Percentiles rank a stretch among this genome's conserved stretches.
Evolutionary conservation across 2,113 vertebrate genomes (phyloP).

Genomic region (Ailuropoda melanoleuca): DNA sequence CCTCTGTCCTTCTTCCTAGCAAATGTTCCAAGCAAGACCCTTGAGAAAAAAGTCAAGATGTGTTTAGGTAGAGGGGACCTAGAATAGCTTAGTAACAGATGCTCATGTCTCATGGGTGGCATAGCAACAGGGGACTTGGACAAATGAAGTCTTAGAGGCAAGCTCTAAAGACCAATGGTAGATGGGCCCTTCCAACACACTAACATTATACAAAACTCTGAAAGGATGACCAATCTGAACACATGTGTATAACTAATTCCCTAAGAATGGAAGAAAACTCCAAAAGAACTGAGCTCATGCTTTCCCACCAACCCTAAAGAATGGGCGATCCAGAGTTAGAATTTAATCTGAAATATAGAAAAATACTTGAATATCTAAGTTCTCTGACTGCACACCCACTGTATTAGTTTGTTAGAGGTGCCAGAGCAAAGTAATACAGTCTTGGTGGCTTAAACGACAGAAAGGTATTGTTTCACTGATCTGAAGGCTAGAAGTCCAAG

Average conservation of each 20-base stretch:
- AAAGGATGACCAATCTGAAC: background rate
- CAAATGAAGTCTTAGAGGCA: background rate
- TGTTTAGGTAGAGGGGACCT: background rate
- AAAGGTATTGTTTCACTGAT: background rate
- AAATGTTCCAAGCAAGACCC: background rate
- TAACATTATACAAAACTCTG: background rate
- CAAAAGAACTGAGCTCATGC: background rate
- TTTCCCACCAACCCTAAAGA: background rate
- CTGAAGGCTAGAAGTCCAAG: background rate
- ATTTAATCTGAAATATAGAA: background rate
- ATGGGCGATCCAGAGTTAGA: background rate
- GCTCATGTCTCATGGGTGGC: background rate
- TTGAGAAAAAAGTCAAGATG: background rate
- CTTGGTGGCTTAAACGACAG: background rate
- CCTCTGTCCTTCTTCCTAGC: background rate
- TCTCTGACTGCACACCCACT: background rate
- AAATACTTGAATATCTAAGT: background rate
- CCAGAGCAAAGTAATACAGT: background rate
- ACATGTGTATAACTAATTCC: background rate
- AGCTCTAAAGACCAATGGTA: background rate
- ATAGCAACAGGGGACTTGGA: background rate
- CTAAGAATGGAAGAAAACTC: background rate
- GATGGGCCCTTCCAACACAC: background rate
- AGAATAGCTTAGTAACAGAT: background rate
- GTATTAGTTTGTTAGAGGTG: background rate